phyloP scores from a whole-genome alignment of 1,140 invertebrate genomes.

The Rhysida immarginata region DNA sequence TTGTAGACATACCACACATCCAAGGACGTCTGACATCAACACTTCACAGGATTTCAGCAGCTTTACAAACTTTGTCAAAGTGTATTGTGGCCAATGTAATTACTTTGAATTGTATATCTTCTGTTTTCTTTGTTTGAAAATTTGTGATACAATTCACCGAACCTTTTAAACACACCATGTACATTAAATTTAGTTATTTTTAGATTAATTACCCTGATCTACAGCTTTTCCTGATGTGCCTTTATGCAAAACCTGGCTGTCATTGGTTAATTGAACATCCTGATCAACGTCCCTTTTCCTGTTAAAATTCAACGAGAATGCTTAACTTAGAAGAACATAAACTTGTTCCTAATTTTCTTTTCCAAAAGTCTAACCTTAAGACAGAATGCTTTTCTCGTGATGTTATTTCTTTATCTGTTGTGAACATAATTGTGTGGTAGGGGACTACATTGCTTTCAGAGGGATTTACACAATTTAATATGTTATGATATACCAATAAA shows the following conservation, averaged over 20 bases:
- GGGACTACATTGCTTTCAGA: slow-evolving; percentile 23
- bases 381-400: slow-evolving; percentile 9
- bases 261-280: slow-evolving; percentile 6
- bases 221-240: slow-evolving; percentile 21
- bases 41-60: too few relatives aligned
- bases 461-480: slow-evolving; percentile 33
- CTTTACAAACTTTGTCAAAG: too few relatives aligned
- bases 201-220: slow-evolving; percentile 31
- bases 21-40: too few relatives aligned
- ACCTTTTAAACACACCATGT: too few relatives aligned
- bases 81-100: too few relatives aligned
- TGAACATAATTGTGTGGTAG: slow-evolving; percentile 36
- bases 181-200: too few relatives aligned
- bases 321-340: background rate
- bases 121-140: too few relatives aligned
- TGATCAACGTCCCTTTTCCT: background rate
- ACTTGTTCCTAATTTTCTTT: background rate
- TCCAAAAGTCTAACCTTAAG: slow-evolving; percentile 1
- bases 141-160: too few relatives aligned
- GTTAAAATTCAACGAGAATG: background rate
- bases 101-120: too few relatives aligned
- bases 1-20: too few relatives aligned
- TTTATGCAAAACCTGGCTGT: slow-evolving; percentile 2
- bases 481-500: slow-evolving; percentile 55
- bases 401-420: slow-evolving; percentile 27